Evolutionary conservation across 2,797 vertebrate species (phyloP).

Genomic region (Lagodon rhomboides): DNA sequence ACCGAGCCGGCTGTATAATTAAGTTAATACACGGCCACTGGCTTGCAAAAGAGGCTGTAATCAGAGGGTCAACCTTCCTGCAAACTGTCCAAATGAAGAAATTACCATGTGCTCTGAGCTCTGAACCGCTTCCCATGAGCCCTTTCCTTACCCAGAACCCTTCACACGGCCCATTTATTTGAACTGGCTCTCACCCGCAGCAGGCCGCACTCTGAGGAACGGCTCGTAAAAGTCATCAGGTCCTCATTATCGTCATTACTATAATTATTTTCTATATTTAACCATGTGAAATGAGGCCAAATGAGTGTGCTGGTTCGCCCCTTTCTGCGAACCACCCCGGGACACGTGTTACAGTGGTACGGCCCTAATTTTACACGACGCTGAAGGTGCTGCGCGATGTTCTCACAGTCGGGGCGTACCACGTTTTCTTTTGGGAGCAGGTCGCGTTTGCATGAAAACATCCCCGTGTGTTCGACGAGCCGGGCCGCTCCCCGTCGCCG

Average conservation of each 20-base stretch:
- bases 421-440: constrained; percentile 35
- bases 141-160: constrained; percentile 65
- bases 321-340: constrained; percentile 54
- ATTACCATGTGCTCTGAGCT: constrained; percentile 65
- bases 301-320: constrained; percentile 72
- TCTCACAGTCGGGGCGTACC: constrained; percentile 56
- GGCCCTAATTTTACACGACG: constrained; percentile 52
- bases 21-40: constrained; percentile 62
- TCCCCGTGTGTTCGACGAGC: constrained; percentile 28
- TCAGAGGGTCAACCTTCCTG: constrained; percentile 67
- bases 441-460: constrained; percentile 61
- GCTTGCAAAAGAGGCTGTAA: constrained; percentile 64
- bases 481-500: constrained; percentile 34
- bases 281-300: constrained; percentile 81
- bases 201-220: constrained; percentile 72
- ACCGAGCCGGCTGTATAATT: constrained; percentile 66
- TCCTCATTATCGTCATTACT: constrained; percentile 84
- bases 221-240: constrained; percentile 80
- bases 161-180: constrained; percentile 82
- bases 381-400: constrained; percentile 4
- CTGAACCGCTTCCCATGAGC: constrained; percentile 73
- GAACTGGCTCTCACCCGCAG: constrained; percentile 79
- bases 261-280: constrained; percentile 90
- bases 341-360: constrained; percentile 66
- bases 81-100: constrained; percentile 74